phyloP scores from a whole-genome alignment of 2,797 vertebrate species.

The Coendou prehensilis region DNA sequence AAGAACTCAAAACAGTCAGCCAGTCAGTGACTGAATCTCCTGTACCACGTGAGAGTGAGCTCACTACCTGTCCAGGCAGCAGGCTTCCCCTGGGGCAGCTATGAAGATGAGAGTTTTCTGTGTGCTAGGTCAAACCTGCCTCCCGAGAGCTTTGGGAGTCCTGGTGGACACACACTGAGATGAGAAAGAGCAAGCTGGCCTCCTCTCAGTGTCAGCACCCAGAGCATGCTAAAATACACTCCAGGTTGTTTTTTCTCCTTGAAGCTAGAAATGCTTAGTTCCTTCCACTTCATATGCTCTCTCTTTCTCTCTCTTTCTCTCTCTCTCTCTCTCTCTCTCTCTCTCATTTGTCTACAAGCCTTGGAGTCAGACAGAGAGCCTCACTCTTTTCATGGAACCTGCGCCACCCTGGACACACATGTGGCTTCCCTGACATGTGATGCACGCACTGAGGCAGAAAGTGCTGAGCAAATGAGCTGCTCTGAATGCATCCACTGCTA shows the following conservation, averaged over 20 bases:
- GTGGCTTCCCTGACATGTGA: not conserved
- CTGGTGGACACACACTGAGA: no score
- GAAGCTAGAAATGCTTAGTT: slow-evolving; percentile 4
- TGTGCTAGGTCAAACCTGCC: not conserved
- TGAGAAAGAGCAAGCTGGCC: not conserved
- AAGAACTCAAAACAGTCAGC: not conserved
- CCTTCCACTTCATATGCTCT: not conserved
- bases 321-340: not conserved
- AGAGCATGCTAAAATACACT: not conserved
- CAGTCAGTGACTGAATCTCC: not conserved
- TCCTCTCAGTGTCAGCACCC: not conserved
- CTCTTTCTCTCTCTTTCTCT: not conserved
- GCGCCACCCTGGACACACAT: not conserved
- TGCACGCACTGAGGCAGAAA: not conserved
- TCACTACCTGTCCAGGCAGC: not conserved
- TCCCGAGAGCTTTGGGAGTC: no score
- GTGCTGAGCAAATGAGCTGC: not conserved
- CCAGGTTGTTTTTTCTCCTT: not conserved
- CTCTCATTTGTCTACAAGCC: not conserved
- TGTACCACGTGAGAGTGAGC: not conserved
- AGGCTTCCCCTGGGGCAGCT: not conserved
- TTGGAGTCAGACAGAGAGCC: not conserved
- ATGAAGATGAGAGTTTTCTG: not conserved
- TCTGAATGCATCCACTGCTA: rapidly evolving
- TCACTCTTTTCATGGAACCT: not conserved